These are phyloP conservation scores for Myiopsitta monachus DNA, from an alignment of 2,113 vertebrate species.

Conservation along the genomic window DNA sequence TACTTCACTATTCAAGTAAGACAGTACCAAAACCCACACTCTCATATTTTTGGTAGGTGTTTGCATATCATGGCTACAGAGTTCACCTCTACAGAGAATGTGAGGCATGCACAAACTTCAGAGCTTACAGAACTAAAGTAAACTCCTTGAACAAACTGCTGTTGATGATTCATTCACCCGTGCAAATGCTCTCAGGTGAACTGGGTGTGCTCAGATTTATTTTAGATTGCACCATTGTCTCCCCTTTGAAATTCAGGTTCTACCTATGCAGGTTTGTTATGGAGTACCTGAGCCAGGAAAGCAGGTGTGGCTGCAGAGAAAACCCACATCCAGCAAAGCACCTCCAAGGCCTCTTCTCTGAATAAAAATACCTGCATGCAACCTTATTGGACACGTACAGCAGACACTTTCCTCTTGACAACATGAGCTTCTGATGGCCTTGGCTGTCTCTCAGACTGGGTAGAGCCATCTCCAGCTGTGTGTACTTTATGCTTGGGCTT, in stretches of 20 bases:
- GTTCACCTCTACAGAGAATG: not conserved
- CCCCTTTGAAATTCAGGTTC: constrained; percentile 46
- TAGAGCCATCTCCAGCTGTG: not conserved
- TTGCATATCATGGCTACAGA: not conserved
- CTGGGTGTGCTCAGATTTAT: constrained; percentile 31
- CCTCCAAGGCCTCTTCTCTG: not conserved
- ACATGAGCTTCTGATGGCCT: not conserved
- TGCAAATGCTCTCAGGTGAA: constrained; percentile 5
- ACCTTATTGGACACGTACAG: not conserved
- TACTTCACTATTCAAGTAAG: not conserved
- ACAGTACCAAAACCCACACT: not conserved
- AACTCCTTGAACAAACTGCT: not conserved
- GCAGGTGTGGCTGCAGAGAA: constrained; percentile 28
- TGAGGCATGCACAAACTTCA: not conserved
- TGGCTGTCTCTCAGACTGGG: not conserved
- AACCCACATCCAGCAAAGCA: not conserved
- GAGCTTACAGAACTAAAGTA: not conserved
- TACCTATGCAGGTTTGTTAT: not conserved
- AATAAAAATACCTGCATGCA: not conserved
- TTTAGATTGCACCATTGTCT: constrained; percentile 40
- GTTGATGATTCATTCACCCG: not conserved
- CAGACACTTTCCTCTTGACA: not conserved
- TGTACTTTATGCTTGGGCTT: not conserved
- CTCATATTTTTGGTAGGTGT: not conserved
- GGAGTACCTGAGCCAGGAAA: not conserved